Evolutionary conservation across 2,888 invertebrate genomes (phyloP), one percentile per base, ranked within the genome.

Genomic region (Perithous albicinctus): DNA sequence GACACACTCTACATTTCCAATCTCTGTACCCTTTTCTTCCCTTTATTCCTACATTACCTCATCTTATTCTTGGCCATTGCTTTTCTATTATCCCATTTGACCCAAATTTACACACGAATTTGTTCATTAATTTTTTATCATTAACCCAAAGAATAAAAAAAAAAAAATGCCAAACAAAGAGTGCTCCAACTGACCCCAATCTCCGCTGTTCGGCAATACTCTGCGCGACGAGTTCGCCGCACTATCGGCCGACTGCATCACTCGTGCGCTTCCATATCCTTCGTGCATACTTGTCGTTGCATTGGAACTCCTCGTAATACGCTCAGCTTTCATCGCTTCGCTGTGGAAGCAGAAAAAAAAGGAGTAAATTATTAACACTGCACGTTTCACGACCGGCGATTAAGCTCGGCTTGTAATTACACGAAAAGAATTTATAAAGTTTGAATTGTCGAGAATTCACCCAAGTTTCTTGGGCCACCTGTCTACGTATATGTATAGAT

Each of bases 231-330:
- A 15, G 20, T 15, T 54, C 15, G 67, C 7, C 12, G 66, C 61
- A 67, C 67, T 80, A 73, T 73, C 29, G 63, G 41, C 12, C 20
- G 46, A 66, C 67, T 69, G 73, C 63, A 81, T 73, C 80, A 70
- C 70, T 70, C 12, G 20, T 61, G 29, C 46, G 66, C 67, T 54
- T n/a, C n/a, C 29, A 51, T 41, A 51, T 41, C 32, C 32, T 74
- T 74, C 69, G 51, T 64, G 26, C 26, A 43, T 10, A 18, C 20
- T 51, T 4, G 51, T 51, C 10, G 23, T 8, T 23, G 51, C 12
- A 10, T 8, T 23, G 23, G 10, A 10, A 20, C 51, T 51, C 20
- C 8, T 23, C 51, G 51, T 51, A 23, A 51, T 51, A 51, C 51
- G 10, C 23, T 51, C 8, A 54, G 32, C 56, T 56, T 15, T 29